A percentile compares a stretch with the other conserved stretches of the same genome.
These are phyloP conservation scores for Eunapius fragilis DNA, from an alignment of 37 sponge, comb jelly and placozoan species.

Conservation along the genomic window DNA sequence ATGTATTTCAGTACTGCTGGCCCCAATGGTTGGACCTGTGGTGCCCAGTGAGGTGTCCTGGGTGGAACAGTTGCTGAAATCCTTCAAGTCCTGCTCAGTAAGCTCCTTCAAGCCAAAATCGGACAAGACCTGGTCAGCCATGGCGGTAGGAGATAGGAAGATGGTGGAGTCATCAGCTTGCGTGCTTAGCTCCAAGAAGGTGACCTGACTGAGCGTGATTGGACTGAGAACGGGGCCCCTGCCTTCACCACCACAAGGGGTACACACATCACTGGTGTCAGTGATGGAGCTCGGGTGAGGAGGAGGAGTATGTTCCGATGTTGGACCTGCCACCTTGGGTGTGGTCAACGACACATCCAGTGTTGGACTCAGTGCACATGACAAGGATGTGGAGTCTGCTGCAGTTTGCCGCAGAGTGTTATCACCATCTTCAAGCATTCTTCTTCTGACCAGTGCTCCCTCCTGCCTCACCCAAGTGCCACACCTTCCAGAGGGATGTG, in stretches of 20 bases:
- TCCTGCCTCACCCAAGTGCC: no score
- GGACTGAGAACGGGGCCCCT: slow-evolving; percentile 7
- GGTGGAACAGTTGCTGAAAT: no score
- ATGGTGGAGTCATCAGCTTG: neutral
- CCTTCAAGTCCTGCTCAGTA: no score
- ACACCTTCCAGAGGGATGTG: no score
- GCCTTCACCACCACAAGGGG: neutral
- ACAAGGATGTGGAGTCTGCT: no score
- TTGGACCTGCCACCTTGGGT: neutral
- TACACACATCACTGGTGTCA: neutral
- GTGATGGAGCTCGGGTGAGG: neutral
- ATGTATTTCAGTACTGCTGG: no score
- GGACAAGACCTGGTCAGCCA: neutral
- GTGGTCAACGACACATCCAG: neutral
- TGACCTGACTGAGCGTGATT: slow-evolving; percentile 54
- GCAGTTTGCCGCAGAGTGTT: neutral
- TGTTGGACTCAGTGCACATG: neutral
- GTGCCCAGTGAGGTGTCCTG: no score
- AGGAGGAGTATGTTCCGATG: neutral
- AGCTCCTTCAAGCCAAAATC: no score
- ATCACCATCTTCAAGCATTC: no score
- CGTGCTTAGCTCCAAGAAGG: slow-evolving; percentile 4
- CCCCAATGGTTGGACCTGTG: no score
- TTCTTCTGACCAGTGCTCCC: no score
- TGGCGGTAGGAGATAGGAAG: neutral